Conservation (phyloP, 2,888 invertebrate species). For the Scaptomyza reducta region DNA sequence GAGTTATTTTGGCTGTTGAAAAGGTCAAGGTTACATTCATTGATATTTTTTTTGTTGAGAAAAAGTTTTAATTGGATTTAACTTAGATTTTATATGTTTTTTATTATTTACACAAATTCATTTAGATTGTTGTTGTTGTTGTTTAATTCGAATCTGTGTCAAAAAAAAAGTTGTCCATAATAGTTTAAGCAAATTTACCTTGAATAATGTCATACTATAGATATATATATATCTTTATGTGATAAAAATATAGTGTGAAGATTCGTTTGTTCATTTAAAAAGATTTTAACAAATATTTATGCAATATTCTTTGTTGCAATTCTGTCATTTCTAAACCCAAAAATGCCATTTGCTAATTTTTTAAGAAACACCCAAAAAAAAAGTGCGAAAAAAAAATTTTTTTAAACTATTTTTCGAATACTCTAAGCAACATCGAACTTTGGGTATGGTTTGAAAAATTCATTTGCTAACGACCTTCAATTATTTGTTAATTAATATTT, state of each 20-base stretch:
- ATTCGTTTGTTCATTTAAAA: slow-evolving; percentile 27
- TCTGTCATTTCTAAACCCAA: slow-evolving; percentile 47
- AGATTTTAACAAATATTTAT: slow-evolving; percentile 37
- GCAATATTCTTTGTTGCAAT: slow-evolving; percentile 29
- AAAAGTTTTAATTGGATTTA: neutral
- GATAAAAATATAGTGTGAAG: slow-evolving; percentile 39
- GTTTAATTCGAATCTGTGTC: too few species aligned
- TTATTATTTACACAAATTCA: neutral
- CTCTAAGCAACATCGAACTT: neutral
- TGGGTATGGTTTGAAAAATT: neutral
- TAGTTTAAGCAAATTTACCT: too few species aligned
- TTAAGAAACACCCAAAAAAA: slow-evolving; percentile 8
- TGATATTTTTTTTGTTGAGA: neutral
- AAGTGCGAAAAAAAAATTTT: slow-evolving; percentile 12
- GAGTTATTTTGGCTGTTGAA: slow-evolving; percentile 7
- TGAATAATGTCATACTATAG: too few species aligned
- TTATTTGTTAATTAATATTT: slow-evolving; percentile 39
- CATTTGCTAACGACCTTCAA: slow-evolving; percentile 29
- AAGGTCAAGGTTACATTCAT: slow-evolving; percentile 55
- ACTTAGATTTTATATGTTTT: too few species aligned
- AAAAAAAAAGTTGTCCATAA: too few species aligned
- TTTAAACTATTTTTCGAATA: neutral
- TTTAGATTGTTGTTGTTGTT: too few species aligned
- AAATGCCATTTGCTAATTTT: slow-evolving; percentile 34
- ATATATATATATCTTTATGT: slow-evolving; percentile 21